These are phyloP conservation scores for Ceyx erithaca DNA, from an alignment of 2,797 vertebrate species.

Conservation along the genomic window DNA sequence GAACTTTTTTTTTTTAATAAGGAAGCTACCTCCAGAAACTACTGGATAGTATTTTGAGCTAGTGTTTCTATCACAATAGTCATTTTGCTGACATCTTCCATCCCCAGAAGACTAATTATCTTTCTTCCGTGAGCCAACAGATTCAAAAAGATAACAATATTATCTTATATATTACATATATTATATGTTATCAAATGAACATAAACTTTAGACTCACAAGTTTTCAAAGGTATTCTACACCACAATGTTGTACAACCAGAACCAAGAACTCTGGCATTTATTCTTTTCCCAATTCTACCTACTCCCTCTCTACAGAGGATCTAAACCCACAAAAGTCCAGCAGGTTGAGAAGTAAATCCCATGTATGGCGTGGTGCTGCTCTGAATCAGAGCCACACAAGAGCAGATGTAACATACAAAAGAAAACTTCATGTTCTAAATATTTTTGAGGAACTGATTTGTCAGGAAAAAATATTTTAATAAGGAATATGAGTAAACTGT, in stretches of 20 bases:
- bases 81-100: not conserved
- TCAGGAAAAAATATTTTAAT: not conserved
- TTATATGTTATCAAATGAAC: no score
- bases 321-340: not conserved
- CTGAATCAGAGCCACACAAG: not conserved
- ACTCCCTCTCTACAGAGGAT: not conserved
- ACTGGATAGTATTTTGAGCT: not conserved
- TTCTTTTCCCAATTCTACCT: not conserved
- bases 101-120: not conserved
- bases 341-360: not conserved
- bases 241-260: not conserved
- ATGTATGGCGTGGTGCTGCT: not conserved
- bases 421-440: not conserved
- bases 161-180: no score
- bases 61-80: not conserved
- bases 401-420: not conserved
- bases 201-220: not conserved
- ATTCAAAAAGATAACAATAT: not conserved
- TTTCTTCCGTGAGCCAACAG: not conserved
- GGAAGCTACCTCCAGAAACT: not conserved
- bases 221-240: not conserved
- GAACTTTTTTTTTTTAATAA: not conserved
- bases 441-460: not conserved
- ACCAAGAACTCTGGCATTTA: not conserved
- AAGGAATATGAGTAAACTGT: not conserved